Evolutionary conservation across 2,888 invertebrate species (phyloP).

Genomic region (Glyphotaelius pellucidus): DNA sequence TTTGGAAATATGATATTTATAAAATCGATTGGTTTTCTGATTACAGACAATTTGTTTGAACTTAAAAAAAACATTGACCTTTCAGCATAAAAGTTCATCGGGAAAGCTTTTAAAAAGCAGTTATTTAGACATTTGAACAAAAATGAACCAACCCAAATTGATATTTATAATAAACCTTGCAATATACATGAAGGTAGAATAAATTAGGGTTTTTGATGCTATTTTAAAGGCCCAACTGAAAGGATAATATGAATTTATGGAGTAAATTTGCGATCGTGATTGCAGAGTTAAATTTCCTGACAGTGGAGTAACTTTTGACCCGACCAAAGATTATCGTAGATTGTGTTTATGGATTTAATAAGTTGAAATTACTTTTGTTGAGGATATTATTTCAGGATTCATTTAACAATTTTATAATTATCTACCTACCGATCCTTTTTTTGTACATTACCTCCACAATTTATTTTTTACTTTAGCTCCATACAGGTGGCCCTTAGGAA

Average conservation of each 20-base stretch:
- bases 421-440: neutral
- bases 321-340: neutral
- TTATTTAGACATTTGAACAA: neutral
- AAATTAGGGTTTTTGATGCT: neutral
- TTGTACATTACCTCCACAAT: too few species aligned
- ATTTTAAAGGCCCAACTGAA: neutral
- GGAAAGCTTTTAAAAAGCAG: neutral
- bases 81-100: neutral
- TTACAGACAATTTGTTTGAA: neutral
- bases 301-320: slow-evolving; percentile 19
- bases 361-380: neutral
- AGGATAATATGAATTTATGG: neutral
- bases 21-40: neutral
- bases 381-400: neutral
- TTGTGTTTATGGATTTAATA: slow-evolving; percentile 28
- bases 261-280: neutral
- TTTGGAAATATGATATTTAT: too few species aligned
- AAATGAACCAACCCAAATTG: neutral
- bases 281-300: slow-evolving; percentile 6
- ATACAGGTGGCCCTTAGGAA: too few species aligned
- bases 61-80: neutral
- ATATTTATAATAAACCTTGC: neutral
- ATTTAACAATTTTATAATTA: neutral
- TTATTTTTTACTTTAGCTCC: too few species aligned
- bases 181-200: neutral